Conservation (phyloP, 2,888 invertebrate genomes). For the Brenthis ino region DNA sequence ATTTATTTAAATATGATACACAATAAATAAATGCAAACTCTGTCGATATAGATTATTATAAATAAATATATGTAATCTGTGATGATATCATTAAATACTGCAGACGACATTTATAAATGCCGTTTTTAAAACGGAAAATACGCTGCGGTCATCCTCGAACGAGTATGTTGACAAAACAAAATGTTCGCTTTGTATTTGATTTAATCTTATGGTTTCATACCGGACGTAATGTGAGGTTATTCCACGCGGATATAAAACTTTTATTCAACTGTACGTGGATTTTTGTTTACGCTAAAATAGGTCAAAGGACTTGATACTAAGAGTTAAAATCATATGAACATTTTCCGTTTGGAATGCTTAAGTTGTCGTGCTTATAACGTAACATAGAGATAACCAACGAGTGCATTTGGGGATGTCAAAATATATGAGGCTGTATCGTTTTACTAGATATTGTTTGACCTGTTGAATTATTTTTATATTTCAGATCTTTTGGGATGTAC, state of each 20-base stretch:
- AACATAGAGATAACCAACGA: slow-evolving; percentile 19
- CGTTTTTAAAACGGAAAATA: slow-evolving; percentile 21
- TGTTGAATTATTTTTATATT: slow-evolving; percentile 9
- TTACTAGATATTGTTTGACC: slow-evolving; percentile 3
- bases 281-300: background rate
- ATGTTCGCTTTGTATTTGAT: slow-evolving; percentile 25
- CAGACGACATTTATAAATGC: slow-evolving; percentile 20
- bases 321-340: background rate
- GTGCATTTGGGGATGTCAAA: slow-evolving; percentile 20
- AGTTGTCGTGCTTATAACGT: slow-evolving; percentile 8
- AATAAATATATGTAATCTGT: background rate
- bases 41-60: too few relatives aligned
- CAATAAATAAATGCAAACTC: too few relatives aligned
- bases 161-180: slow-evolving; percentile 26
- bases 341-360: background rate
- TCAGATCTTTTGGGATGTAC: background rate
- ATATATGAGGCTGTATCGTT: slow-evolving; percentile 9
- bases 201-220: slow-evolving; percentile 25
- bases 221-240: slow-evolving; percentile 13
- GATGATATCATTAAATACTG: background rate
- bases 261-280: slow-evolving; percentile 7
- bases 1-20: too few relatives aligned
- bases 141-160: slow-evolving; percentile 16
- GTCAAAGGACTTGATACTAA: background rate
- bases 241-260: slow-evolving; percentile 2